A percentile compares a stretch with the other conserved stretches of the same genome.
Evolutionary conservation across 2,888 invertebrate species (phyloP).

Genomic region (Papilio protenor): DNA sequence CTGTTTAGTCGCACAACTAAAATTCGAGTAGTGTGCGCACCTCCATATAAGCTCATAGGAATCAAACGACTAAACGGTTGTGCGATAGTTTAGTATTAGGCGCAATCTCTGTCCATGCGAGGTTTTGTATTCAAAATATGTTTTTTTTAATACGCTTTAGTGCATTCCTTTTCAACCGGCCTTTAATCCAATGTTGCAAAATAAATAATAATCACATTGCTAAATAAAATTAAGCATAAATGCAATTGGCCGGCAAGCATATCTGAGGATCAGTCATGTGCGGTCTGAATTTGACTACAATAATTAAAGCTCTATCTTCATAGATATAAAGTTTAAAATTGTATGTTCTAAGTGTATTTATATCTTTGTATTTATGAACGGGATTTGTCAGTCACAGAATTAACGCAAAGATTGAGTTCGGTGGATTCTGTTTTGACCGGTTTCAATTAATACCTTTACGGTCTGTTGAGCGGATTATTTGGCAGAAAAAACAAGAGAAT

Average conservation of each 20-base stretch:
- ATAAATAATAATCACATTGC: constrained; percentile 17
- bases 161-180: constrained; percentile 2
- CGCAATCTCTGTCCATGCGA: background rate
- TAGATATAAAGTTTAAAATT: constrained; percentile 18
- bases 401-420: constrained; percentile 54
- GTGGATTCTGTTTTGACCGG: constrained; percentile 68
- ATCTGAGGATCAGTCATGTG: constrained; percentile 46
- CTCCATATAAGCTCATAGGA: no score
- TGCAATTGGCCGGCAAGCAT: constrained; percentile 45
- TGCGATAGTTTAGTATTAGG: background rate
- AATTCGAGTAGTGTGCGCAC: no score
- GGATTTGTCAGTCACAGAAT: constrained; percentile 73
- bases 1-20: no score
- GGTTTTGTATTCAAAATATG: background rate
- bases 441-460: constrained; percentile 64
- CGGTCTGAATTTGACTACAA: constrained; percentile 37
- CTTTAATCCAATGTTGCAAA: constrained; percentile 23
- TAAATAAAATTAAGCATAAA: constrained; percentile 43
- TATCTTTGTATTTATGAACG: constrained; percentile 50
- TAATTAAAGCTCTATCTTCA: constrained; percentile 27
- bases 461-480: constrained; percentile 63
- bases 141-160: constrained; percentile 5
- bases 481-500: constrained; percentile 41
- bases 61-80: no score
- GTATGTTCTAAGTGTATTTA: background rate